A percentile compares a stretch with the other conserved stretches of the same genome.
These are phyloP conservation scores for Eonycteris spelaea DNA, from an alignment of 2,113 vertebrate genomes.

Conservation along the genomic window DNA sequence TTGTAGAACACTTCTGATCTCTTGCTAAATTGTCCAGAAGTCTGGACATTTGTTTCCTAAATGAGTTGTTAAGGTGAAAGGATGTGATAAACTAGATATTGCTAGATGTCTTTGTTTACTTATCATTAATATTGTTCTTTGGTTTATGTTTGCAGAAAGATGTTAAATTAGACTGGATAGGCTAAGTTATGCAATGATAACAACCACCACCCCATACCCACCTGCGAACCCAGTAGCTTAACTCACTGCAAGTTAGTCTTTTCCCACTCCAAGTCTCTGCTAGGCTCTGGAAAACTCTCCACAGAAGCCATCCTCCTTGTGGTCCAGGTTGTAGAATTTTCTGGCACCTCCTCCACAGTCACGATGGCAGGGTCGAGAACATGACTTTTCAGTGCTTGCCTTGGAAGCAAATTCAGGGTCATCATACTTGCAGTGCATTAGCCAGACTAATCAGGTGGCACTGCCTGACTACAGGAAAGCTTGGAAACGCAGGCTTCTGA, in stretches of 20 bases:
- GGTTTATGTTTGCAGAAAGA: not conserved
- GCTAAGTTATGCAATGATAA: not conserved
- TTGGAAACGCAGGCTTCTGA: not conserved
- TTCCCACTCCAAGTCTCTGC: not conserved
- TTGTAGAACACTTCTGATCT: not conserved
- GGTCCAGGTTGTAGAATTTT: not conserved
- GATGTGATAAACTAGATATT: not conserved
- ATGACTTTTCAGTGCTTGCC: not conserved
- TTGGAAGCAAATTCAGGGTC: not conserved
- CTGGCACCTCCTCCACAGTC: not conserved
- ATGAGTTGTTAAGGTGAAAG: not conserved
- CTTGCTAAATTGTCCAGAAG: not conserved
- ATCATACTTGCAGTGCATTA: not conserved
- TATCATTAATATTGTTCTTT: not conserved
- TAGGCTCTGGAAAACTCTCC: not conserved
- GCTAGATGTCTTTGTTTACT: not conserved
- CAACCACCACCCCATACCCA: accelerated
- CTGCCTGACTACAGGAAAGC: not conserved
- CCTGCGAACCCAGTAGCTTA: not conserved
- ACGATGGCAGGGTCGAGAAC: not conserved
- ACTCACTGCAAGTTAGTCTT: not conserved
- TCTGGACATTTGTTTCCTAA: not conserved
- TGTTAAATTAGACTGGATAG: not conserved
- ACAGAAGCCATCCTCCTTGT: not conserved
- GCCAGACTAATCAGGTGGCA: not conserved